Base-by-base conservation (phyloP, 2,888 invertebrate species). In the Junonia oenone region DNA sequence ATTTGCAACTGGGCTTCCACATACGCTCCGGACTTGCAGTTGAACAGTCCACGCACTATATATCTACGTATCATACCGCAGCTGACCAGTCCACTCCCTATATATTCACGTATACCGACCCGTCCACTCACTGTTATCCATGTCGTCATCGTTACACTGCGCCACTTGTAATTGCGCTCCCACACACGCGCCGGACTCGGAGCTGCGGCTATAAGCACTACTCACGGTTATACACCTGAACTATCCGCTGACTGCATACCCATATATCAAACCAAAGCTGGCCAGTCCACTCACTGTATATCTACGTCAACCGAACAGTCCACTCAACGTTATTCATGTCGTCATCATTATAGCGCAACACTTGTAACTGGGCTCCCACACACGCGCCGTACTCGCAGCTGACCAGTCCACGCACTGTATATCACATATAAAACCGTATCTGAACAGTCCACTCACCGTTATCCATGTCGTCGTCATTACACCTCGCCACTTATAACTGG, bases 91-190 rank as follows among this genome's bases (percentile, higher is more conserved):
- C n/a, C n/a, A n/a, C n/a, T n/a, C n/a, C n/a, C n/a, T n/a, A n/a
- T n/a, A n/a, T n/a, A n/a, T n/a, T n/a, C n/a, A n/a, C n/a, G n/a
- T n/a, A n/a, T n/a, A n/a, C n/a, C n/a, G n/a, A n/a, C n/a, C n/a
- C n/a, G n/a, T 22, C 8, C 5, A 48, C 53, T 45, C 68, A 88
- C 87, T 84, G 61, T 87, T 85, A 47, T 86, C 88, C 8, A 83
- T 54, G 22, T 84, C 78, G 35, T 71, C 72, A n/a, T 72, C 74
- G 3, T 52, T 66, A 72, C 96, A 96, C 47, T 92, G 87, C 14
- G 95, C 92, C 11, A 93, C 92, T 73, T 96, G 95, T 26, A 92
- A 84, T 64, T 92, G 92, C 0, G 92, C 91, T 0, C 96, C 96
- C 54, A 93, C 91, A 66, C 96, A 96, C 47, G 93, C 92, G 35